These are phyloP conservation scores for Enteromius radiatus DNA, from an alignment of 2,797 vertebrate species.

Conservation along the genomic window DNA sequence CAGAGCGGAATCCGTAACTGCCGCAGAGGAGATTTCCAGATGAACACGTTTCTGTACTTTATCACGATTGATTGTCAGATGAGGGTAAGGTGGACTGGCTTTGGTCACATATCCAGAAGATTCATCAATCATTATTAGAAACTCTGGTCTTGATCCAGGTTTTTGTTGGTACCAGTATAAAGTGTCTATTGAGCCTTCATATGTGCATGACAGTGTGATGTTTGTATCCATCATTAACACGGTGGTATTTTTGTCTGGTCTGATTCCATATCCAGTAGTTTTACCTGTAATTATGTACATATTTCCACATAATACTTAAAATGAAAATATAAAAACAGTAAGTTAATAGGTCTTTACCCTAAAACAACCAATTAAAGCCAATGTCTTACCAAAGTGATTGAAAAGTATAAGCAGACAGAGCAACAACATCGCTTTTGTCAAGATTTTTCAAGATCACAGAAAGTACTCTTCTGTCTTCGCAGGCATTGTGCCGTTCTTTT, in stretches of 20 bases:
- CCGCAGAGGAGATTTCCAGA: conserved; percentile 22
- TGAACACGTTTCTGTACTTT: not conserved
- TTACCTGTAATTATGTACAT: not conserved
- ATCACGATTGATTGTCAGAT: conserved; percentile 25
- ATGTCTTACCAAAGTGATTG: conserved; percentile 1
- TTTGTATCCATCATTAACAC: not conserved
- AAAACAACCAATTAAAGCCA: not conserved
- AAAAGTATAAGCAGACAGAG: not conserved
- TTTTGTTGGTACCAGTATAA: conserved; percentile 51
- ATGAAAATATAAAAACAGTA: not conserved
- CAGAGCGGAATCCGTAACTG: conserved; percentile 50
- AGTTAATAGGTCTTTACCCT: not conserved
- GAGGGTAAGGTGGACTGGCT: not conserved
- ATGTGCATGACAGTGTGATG: conserved; percentile 44
- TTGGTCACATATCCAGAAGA: not conserved
- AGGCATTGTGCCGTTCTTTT: not conserved
- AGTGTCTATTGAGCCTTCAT: not conserved
- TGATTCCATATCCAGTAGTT: conserved; percentile 10
- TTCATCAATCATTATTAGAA: conserved; percentile 36
- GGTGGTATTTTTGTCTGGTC: not conserved
- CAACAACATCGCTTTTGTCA: conserved; percentile 19
- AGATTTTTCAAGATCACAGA: not conserved
- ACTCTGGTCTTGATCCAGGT: conserved; percentile 27
- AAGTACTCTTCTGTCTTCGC: not conserved
- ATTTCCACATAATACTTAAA: not conserved